These are phyloP conservation scores for Folsomia manolachei DNA, from an alignment of 2,888 invertebrate genomes.

Conservation along the genomic window DNA sequence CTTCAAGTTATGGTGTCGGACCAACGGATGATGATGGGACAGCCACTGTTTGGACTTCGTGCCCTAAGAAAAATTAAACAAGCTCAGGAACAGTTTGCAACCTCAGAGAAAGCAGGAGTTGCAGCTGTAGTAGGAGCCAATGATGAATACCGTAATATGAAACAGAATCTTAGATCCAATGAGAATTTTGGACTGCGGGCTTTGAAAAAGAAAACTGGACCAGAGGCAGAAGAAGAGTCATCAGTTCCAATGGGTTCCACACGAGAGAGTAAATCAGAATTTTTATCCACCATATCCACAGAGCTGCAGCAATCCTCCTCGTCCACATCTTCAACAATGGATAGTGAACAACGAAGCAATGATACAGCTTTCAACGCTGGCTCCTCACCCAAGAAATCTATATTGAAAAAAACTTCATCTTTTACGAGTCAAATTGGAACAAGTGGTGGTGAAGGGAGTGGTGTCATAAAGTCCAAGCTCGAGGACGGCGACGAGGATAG, in stretches of 20 bases:
- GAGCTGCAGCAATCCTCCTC: constrained; percentile 14
- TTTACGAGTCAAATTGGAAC: constrained; percentile 35
- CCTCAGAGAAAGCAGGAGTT: background rate
- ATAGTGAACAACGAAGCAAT: constrained; percentile 14
- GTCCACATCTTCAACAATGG: constrained; percentile 10
- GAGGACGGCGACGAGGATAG: background rate
- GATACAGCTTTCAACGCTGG: background rate
- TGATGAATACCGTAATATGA: background rate
- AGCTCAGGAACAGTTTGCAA: constrained; percentile 39
- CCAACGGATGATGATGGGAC: constrained; percentile 76
- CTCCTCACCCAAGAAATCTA: constrained; percentile 45
- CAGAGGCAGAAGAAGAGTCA: background rate
- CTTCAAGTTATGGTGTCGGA: constrained; percentile 78
- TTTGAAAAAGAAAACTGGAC: constrained; percentile 25
- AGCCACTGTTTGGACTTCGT: constrained; percentile 74
- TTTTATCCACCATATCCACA: background rate
- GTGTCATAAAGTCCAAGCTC: constrained; percentile 16
- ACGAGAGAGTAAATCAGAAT: background rate
- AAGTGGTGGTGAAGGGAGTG: constrained; percentile 17
- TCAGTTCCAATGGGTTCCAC: constrained; percentile 4
- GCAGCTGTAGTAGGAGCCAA: background rate
- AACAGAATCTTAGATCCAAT: constrained; percentile 34
- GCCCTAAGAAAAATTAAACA: constrained; percentile 59
- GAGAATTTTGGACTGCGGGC: constrained; percentile 47
- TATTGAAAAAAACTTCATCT: constrained; percentile 48